Evolutionary conservation across 2,888 invertebrate genomes (phyloP), one percentile per base, ranked within the genome.

Genomic region (Eurytoma adleriae): DNA sequence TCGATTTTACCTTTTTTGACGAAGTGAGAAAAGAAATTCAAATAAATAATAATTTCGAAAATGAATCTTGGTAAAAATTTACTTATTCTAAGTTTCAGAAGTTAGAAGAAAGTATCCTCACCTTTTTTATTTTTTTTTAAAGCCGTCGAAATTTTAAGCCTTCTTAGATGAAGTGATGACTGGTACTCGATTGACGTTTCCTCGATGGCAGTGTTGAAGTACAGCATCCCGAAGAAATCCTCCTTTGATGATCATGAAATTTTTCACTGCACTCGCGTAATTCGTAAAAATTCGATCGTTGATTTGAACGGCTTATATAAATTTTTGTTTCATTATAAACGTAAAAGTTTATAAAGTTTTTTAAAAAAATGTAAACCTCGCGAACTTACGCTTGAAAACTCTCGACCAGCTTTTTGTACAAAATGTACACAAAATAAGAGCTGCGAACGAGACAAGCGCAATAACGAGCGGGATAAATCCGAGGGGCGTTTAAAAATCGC

Each of bases 341-440:
- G 10, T 40, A 40, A 40, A 40, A 24, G 24, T 40, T 40, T 40
- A 40, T 10, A 40, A 10, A 10, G 1, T 40, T 30, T 40, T 27
- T 12, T 16, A 13, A 16, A 57, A 13, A 16, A 57, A 62, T 71
- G 66, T 30, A 30, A 30, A 30, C 30, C 30, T 7, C 18, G 4
- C n/a, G 13, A 71, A 2, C 24, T 24, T 24, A 24, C 24, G 69
- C 81, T 79, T 66, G 66, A 73, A 78, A 83, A 76, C 80, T 67
- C 73, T 74, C 70, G 71, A 20, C 24, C 64, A 59, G 52, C 20
- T 68, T 24, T 68, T 20, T 54, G 76, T 64, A 73, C 80, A 79
- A 82, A 66, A 71, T 52, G 69, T 71, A 59, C 74, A 13, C 20
- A 74, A 68, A 67, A 62, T 2, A 71, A 74, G 74, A 75, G 54